phyloP scores from a whole-genome alignment of 2,888 invertebrate species.

The Colletes collaris region DNA sequence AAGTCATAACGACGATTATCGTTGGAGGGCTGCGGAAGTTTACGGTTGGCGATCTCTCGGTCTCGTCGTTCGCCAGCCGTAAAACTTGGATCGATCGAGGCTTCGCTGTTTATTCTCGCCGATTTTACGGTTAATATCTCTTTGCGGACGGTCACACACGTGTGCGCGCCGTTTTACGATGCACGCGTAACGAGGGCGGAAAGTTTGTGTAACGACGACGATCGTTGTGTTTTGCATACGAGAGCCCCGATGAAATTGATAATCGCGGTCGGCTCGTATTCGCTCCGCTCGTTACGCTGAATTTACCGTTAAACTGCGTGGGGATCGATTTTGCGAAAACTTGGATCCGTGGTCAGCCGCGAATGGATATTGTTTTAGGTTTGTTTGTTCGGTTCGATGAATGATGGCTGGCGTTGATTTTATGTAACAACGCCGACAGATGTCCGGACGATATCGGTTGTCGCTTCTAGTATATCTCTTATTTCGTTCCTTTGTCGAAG shows the following conservation, averaged over 20 bases:
- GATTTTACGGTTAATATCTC: slow-evolving; percentile 19
- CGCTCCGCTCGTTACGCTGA: slow-evolving; percentile 10
- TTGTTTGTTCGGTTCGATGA: not conserved
- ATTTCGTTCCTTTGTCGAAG: not conserved
- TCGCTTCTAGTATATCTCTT: not conserved
- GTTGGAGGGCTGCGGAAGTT: no score
- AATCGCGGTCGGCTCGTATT: not conserved
- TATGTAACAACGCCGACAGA: not conserved
- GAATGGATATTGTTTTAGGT: not conserved
- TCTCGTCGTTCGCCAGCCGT: not conserved
- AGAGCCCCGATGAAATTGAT: slow-evolving; percentile 27
- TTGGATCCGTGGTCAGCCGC: not conserved
- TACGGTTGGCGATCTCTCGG: no score
- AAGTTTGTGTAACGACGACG: slow-evolving; percentile 3
- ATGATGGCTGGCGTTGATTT: not conserved
- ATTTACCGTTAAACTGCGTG: slow-evolving; percentile 1
- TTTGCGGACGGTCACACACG: not conserved
- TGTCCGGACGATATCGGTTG: not conserved
- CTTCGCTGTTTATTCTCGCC: not conserved
- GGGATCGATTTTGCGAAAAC: not conserved
- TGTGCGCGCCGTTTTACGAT: not conserved
- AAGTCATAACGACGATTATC: no score
- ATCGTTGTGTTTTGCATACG: not conserved
- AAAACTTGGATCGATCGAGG: not conserved
- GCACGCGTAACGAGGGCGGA: not conserved